phyloP scores from a whole-genome alignment of 2,888 invertebrate species.

The Fissipunctia ypsillon region DNA sequence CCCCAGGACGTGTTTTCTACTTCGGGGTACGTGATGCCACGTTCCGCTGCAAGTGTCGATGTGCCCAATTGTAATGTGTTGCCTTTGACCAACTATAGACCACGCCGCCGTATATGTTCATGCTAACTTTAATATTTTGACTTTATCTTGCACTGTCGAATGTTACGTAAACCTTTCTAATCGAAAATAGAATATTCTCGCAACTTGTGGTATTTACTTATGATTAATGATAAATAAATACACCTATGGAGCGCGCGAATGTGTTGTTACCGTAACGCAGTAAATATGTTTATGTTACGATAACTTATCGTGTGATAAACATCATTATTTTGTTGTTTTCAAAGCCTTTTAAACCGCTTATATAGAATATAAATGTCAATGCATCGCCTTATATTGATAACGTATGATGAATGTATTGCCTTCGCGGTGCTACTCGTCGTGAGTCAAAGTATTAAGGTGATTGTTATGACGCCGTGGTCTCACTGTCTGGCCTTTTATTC shows the following conservation, averaged over 20 bases:
- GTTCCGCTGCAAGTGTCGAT: conserved; percentile 78
- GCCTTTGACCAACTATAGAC: conserved; percentile 73
- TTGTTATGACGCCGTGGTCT: conserved; percentile 73
- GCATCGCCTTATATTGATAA: conserved; percentile 38
- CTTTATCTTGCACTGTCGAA: conserved; percentile 27
- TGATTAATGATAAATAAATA: conserved; percentile 15
- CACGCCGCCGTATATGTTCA: conserved; percentile 67
- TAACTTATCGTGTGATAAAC: conserved; percentile 51
- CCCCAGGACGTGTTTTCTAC: conserved; percentile 92
- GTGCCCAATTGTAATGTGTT: conserved; percentile 84
- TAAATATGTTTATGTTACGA: conserved; percentile 41
- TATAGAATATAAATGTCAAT: conserved; percentile 35
- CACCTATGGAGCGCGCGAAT: conserved; percentile 5
- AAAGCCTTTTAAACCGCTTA: conserved; percentile 31
- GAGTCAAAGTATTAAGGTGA: conserved; percentile 62
- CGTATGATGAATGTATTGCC: conserved; percentile 34
- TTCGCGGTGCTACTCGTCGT: conserved; percentile 10
- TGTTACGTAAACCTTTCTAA: conserved; percentile 15
- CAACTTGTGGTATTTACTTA: conserved; percentile 12
- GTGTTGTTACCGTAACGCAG: conserved; percentile 10
- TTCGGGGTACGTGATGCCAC: conserved; percentile 91
- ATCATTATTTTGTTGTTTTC: conserved; percentile 46
- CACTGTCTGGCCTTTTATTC: conserved; percentile 76
- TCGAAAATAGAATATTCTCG: conserved; percentile 11
- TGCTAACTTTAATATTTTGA: conserved; percentile 47